Conservation (phyloP, 1,140 invertebrate species). For the Periplaneta americana region DNA sequence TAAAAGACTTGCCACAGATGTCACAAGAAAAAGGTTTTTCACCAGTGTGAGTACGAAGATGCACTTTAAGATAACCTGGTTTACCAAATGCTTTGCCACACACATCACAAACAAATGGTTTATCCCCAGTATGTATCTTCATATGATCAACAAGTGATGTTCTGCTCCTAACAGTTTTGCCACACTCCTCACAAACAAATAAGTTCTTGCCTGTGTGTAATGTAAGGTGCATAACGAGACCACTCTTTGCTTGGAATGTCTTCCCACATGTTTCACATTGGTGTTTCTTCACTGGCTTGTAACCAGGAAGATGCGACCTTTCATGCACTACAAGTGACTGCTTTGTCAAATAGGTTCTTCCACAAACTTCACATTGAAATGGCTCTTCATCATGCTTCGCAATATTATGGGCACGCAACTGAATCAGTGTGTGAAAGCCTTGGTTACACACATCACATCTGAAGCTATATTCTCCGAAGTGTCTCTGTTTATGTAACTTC, state of each 20-base stretch:
- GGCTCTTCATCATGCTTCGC: constrained; percentile 50
- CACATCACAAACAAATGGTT: constrained; percentile 1
- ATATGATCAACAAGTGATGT: neutral
- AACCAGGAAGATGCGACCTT: constrained; percentile 20
- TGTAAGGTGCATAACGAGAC: neutral
- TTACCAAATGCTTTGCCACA: constrained; percentile 2
- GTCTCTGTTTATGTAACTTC: constrained; percentile 34
- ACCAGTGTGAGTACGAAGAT: neutral
- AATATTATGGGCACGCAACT: constrained; percentile 49
- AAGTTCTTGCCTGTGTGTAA: constrained; percentile 33
- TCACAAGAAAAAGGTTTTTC: constrained; percentile 9
- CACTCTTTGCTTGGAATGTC: neutral
- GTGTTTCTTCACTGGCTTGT: constrained; percentile 9
- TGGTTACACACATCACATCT: constrained; percentile 51
- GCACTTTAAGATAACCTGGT: neutral
- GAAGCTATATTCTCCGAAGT: constrained; percentile 53
- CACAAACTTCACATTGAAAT: constrained; percentile 48
- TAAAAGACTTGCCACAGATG: constrained; percentile 48
- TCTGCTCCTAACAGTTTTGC: neutral
- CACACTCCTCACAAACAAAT: constrained; percentile 26
- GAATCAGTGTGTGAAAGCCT: constrained; percentile 45
- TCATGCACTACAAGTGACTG: constrained; percentile 22
- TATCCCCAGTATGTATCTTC: constrained; percentile 5
- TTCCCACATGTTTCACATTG: constrained; percentile 5
- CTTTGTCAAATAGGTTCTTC: constrained; percentile 43